phyloP scores from a whole-genome alignment of 2,888 invertebrate species.

The Drosophila kokeensis region DNA sequence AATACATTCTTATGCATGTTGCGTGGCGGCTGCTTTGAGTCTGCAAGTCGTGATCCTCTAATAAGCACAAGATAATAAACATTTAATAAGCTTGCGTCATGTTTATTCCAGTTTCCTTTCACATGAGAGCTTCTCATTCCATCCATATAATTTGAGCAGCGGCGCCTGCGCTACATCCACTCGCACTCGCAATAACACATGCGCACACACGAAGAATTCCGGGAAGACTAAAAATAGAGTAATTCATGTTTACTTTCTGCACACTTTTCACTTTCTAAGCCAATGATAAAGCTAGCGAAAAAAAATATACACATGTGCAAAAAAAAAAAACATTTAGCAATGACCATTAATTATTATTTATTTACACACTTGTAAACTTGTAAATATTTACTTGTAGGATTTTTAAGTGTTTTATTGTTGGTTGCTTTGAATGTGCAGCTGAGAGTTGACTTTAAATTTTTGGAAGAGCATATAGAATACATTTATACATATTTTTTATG shows the following conservation, averaged over 20 bases:
- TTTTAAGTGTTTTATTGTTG: slow-evolving; percentile 4
- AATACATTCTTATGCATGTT: slow-evolving; percentile 32
- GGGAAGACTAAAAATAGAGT: slow-evolving; percentile 22
- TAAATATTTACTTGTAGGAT: neutral
- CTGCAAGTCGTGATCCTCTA: slow-evolving; percentile 15
- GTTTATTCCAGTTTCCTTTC: slow-evolving; percentile 8
- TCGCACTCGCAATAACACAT: neutral
- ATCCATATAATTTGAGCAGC: neutral
- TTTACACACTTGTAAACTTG: neutral
- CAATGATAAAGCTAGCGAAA: slow-evolving; percentile 4
- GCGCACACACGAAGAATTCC: slow-evolving; percentile 4
- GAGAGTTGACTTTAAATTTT: slow-evolving; percentile 7
- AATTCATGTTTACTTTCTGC: slow-evolving; percentile 21
- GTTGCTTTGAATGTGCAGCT: slow-evolving; percentile 21
- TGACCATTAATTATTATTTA: slow-evolving; percentile 14
- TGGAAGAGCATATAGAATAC: neutral
- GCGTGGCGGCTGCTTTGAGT: slow-evolving; percentile 6
- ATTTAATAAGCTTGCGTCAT: slow-evolving; percentile 26
- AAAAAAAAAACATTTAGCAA: slow-evolving; percentile 15
- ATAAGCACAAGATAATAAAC: slow-evolving; percentile 33
- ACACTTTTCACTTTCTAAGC: slow-evolving; percentile 40
- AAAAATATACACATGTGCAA: slow-evolving; percentile 2
- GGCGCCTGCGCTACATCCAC: slow-evolving; percentile 21
- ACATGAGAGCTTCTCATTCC: neutral
- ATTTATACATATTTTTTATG: neutral